Base-by-base conservation (phyloP, 1,140 invertebrate species). In the Triops cancriformis region DNA sequence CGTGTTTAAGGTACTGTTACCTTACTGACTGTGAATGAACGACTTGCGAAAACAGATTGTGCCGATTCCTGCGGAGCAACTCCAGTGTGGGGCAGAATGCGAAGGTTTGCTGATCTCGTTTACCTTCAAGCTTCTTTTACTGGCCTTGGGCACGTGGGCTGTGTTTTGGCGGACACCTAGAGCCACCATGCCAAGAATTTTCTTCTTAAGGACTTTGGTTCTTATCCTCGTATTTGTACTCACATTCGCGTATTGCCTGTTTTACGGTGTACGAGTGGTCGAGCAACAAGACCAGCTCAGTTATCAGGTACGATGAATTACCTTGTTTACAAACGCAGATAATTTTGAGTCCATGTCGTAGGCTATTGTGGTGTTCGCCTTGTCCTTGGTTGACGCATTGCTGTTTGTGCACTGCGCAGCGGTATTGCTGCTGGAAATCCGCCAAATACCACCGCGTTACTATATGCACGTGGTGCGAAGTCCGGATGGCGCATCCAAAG, bases 201-300 rank as follows among this genome's bases (percentile, higher is more conserved):
- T 95, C 85, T 87, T 98, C 51, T 96, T 97, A 83, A 89, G 95
- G 82, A 91, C 94, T 0, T 89, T 95, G 80, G 91, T 98, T 26
- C 86, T 98, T 73, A 88, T 95, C 14, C 88, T 98, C 43, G 90
- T 97, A n/a, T 90, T 96, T 74, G 88, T 98, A 12, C 94, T 96
- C 83, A 94, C 92, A 77, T 96, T 98, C 86, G 92, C 95, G 18
- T 98, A 96, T 86, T 99, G 97, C 97, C 86, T 99, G 0, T 99
- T 99, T 85, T 99, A 98, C 83, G 91, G 95, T 81, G 94, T 97
- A 72, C 91, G 97, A 88, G 90, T 95, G 80, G 78, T 87, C 79
- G 83, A 87, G 83, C 82, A 84, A 79, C 76, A 83, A 81, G 79
- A 84, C 77, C 78, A 83, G 43, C 79, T 80, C 10, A 79, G 76